Base-by-base conservation (phyloP, 2,113 vertebrate species). In the Corythaixoides concolor region DNA sequence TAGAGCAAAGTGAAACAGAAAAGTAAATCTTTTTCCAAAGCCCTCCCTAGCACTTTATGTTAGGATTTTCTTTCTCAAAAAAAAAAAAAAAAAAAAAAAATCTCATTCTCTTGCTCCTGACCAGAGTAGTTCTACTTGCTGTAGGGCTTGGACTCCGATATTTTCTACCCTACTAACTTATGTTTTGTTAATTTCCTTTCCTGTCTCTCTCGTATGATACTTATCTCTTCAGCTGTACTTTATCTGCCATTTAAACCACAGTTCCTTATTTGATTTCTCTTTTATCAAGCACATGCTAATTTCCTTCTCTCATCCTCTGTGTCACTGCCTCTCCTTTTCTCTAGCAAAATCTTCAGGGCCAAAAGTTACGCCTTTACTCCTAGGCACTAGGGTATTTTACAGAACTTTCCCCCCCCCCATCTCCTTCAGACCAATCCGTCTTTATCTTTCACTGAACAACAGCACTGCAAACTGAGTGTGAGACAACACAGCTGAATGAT, bases 401-500 rank as follows among this genome's bases (percentile, higher is more conserved):
- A 37, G n/a, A 96, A 90, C 91, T 86, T 90, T 96, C 13, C 30
- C 26, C 10, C 11, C 12, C 21, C 16, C 16, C 16, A 39, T 3
- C 7, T 7, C 5, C 28, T 94, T 96, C 94, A 96, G 94, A 91
- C 70, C 93, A 89, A 97, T 97, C 96, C 26, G 59, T 97, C 97
- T 97, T 97, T 97, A 97, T 97, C 95, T 96, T 85, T 90, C 97
- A 85, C 84, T 96, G 91, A 97, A 93, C 96, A 97, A 69, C 92
- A 96, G 88, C 91, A 90, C 84, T 93, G 93, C 90, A 98, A 97
- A 96, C 81, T 83, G 85, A 97, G 67, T 97, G 94, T 96, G 91
- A 96, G 96, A 59, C 91, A 87, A 73, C 66, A 59, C 87, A 50
- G 28, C 69, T 79, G 62, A 94, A 91, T 98, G 97, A 98, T 95